phyloP scores from a whole-genome alignment of 1,140 invertebrate species.

The Penaeus chinensis region DNA sequence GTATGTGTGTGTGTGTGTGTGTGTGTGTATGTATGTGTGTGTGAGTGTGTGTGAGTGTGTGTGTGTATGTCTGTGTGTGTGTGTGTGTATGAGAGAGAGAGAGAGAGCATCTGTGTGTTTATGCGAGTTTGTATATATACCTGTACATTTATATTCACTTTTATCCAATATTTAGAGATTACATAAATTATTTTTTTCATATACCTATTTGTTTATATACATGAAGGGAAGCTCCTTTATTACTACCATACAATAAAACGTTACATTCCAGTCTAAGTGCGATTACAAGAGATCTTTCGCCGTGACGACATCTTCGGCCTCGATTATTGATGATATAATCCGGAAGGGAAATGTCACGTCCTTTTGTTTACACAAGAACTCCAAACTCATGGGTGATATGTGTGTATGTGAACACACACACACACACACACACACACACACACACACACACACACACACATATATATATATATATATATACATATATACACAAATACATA shows the following conservation, averaged over 20 bases:
- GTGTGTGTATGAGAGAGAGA: not conserved
- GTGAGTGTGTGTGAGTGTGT: not conserved
- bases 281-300: too few species aligned
- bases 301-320: too few species aligned
- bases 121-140: not conserved
- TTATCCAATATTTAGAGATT: not conserved
- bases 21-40: not conserved
- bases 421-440: not conserved
- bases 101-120: not conserved
- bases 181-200: not conserved
- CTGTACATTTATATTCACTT: not conserved
- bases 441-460: not conserved
- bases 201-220: not conserved
- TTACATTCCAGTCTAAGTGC: too few species aligned
- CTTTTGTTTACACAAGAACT: not conserved
- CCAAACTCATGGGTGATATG: not conserved
- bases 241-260: too few species aligned
- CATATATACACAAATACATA: slow-evolving; percentile 14
- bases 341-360: too few species aligned
- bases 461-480: slow-evolving; percentile 21
- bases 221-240: too few species aligned
- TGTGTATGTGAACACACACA: not conserved
- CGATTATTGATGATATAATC: too few species aligned
- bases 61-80: too few species aligned
- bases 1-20: not conserved